Evolutionary conservation across 2,113 vertebrate species (phyloP), one percentile per base, ranked within the genome.

Genomic region (Melospiza melodia): DNA sequence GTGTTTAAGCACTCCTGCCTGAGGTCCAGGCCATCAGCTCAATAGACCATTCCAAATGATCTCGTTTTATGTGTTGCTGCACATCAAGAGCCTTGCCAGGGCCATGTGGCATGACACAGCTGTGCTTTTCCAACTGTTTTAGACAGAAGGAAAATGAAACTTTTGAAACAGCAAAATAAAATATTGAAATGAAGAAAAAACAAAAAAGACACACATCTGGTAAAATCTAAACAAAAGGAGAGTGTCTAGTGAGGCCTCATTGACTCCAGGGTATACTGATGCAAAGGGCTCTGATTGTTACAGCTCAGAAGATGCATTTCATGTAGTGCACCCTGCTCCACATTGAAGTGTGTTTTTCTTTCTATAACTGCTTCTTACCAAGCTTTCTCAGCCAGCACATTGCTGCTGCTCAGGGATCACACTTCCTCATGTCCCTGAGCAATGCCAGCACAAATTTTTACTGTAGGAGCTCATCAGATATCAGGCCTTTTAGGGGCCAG

Each of bases 1-100:
- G 44, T 65, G 23, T 49, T 95, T 74, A 76, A 85, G 14, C 13
- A 13, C 35, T 69, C 16, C 43, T 84, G 62, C 58, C 63, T 35
- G 62, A 74, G 21, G 33, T 96, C 30, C 78, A 85, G 71, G 46
- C 74, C 68, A 95, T 79, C 89, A 91, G 35, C 74, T 91, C 84
- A 76, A 54, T 0, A 87, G 82, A 90, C 71, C 63, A n/a, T 91
- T 90, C n/a, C 55, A 88, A 95, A 95, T 90, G 39, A 91, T 25
- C 71, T 74, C 69, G 46, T 58, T 91, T 94, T 76, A 43, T 62
- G 18, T 37, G 46, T 43, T 91, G 71, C 75, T 85, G 51, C 71
- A 55, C 46, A 82, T 58, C 54, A 79, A 61, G 61, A 76, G 41
- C 39, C 41, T 66, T 49, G 82, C 43, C 71, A 87, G 87, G 21